phyloP scores from a whole-genome alignment of 2,888 invertebrate genomes.

The Nycteola revayana region DNA sequence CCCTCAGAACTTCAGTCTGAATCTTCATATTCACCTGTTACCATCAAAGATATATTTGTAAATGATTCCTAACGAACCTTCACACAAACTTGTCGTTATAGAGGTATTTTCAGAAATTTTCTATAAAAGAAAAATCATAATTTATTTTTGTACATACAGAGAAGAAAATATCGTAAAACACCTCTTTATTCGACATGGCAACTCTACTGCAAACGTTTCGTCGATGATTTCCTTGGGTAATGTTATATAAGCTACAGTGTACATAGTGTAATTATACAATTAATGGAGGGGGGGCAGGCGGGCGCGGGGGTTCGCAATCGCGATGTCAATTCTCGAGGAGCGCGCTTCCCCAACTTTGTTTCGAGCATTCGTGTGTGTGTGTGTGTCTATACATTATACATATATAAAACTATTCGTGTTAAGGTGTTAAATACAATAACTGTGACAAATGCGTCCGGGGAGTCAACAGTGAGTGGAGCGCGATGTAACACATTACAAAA shows the following conservation, averaged over 20 bases:
- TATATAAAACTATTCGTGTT: conserved; percentile 69
- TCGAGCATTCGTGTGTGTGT: conserved; percentile 64
- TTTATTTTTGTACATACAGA: conserved; percentile 57
- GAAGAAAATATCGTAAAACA: conserved; percentile 40
- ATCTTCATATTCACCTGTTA: no score
- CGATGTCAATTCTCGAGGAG: conserved; percentile 73
- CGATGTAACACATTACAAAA: conserved; percentile 60
- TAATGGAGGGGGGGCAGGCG: conserved; percentile 21
- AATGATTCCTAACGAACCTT: no score
- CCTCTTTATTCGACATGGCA: conserved; percentile 18
- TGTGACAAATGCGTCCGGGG: conserved; percentile 61
- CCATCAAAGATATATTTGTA: no score
- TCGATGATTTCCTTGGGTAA: conserved; percentile 7
- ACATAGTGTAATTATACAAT: conserved; percentile 27
- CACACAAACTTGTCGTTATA: no score
- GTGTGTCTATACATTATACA: conserved; percentile 41
- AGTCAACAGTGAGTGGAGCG: conserved; percentile 69
- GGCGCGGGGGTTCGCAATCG: conserved; percentile 50
- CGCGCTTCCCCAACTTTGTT: conserved; percentile 65
- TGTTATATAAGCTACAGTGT: conserved; percentile 15
- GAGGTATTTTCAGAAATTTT: conserved; percentile 42
- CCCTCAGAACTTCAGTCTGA: no score
- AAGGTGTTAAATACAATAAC: conserved; percentile 74
- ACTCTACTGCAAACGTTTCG: conserved; percentile 5
- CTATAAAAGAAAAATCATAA: conserved; percentile 36